Evolutionary conservation across 2,113 vertebrate species (phyloP).

Genomic region (Eidolon helvum): DNA sequence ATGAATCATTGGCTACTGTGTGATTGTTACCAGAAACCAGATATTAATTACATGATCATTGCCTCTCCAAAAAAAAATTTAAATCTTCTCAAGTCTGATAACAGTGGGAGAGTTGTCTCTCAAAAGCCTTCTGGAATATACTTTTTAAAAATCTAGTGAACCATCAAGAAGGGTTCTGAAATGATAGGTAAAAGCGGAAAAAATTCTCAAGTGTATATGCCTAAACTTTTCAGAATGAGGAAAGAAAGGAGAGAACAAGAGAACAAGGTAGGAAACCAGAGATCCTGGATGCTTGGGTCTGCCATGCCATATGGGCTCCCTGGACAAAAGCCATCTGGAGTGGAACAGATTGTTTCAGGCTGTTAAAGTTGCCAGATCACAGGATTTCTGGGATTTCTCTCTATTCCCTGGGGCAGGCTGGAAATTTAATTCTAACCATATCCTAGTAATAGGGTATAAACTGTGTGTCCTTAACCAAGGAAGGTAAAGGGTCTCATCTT

Average conservation of each 20-base stretch:
- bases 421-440: constrained; percentile 31
- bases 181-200: not conserved
- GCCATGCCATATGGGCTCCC: not conserved
- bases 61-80: not conserved
- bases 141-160: not conserved
- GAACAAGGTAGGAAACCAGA: not conserved
- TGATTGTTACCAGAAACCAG: not conserved
- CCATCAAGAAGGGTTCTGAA: not conserved
- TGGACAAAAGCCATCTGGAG: constrained; percentile 25
- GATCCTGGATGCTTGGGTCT: not conserved
- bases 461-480: not conserved
- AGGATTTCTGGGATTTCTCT: constrained; percentile 38
- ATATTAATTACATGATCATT: not conserved
- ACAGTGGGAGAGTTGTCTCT: not conserved
- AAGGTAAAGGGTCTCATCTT: not conserved
- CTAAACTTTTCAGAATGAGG: not conserved
- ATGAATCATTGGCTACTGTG: not conserved
- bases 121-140: not conserved
- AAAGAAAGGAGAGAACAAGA: not conserved
- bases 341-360: constrained; percentile 3
- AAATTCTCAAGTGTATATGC: not conserved
- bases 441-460: not conserved
- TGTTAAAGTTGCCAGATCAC: constrained; percentile 14
- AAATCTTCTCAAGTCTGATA: not conserved
- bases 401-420: not conserved